Percentiles rank a stretch among this genome's conserved stretches.
These are phyloP conservation scores for Lagodon rhomboides DNA, from an alignment of 2,797 vertebrate genomes.

Conservation along the genomic window DNA sequence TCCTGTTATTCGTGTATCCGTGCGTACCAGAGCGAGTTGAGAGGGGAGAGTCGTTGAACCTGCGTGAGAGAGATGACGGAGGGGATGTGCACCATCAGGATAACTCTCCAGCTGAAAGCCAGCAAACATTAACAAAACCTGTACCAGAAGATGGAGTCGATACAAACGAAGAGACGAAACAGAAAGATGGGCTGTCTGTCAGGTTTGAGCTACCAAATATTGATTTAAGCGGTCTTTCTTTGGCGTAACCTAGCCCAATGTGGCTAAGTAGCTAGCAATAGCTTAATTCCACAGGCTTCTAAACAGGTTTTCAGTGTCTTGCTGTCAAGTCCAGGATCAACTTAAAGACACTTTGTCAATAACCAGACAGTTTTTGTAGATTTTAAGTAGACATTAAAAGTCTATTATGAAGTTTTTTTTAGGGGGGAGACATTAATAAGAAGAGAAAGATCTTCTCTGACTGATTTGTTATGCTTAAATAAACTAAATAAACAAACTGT, in stretches of 20 bases:
- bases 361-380: neutral
- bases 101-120: neutral
- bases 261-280: conserved; percentile 36
- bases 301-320: neutral
- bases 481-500: too few species aligned
- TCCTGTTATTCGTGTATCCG: conserved; percentile 57
- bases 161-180: neutral
- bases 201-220: conserved; percentile 59
- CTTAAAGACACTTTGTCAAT: neutral
- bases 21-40: conserved; percentile 37
- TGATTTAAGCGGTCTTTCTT: neutral
- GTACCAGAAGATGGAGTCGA: conserved; percentile 5
- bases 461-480: too few species aligned
- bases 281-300: neutral
- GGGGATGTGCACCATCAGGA: conserved; percentile 5
- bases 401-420: too few species aligned
- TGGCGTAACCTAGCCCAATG: neutral
- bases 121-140: conserved; percentile 9
- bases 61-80: conserved; percentile 38
- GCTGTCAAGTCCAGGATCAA: neutral
- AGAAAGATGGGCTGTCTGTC: conserved; percentile 45
- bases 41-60: conserved; percentile 16
- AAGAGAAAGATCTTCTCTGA: too few species aligned
- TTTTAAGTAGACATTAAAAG: neutral
- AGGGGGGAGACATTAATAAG: too few species aligned